Conservation (phyloP, 2,888 invertebrate species). For the Conus canariensis region DNA sequence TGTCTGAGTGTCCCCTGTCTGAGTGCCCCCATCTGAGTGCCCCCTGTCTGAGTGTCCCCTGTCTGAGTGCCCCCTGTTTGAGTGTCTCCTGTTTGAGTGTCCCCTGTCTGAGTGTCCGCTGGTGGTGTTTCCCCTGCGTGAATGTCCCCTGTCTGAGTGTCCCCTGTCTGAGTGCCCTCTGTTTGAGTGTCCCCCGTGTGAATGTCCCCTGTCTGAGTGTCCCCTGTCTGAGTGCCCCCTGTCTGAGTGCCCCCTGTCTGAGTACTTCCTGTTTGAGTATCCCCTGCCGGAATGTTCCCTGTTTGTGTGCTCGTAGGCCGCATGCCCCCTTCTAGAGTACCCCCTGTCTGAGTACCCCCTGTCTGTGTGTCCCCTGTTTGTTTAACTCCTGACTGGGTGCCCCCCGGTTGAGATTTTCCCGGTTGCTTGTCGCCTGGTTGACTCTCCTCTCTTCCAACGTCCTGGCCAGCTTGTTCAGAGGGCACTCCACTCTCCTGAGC, state of each 20-base stretch:
- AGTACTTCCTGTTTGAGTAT: neutral
- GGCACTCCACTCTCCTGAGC: neutral
- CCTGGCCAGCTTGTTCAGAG: neutral
- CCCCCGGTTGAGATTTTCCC: neutral
- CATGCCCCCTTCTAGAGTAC: neutral
- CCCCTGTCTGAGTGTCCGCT: neutral
- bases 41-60: neutral
- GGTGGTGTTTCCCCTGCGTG: neutral
- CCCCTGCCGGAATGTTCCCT: neutral
- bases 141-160: neutral
- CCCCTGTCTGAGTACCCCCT: neutral
- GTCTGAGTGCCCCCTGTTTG: neutral
- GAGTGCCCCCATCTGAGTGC: neutral
- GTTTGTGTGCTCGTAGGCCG: neutral
- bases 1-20: neutral
- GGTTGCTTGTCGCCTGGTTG: neutral
- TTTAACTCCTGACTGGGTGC: neutral
- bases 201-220: neutral
- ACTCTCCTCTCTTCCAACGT: neutral
- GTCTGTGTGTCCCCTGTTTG: neutral
- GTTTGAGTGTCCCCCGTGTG: neutral
- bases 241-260: neutral
- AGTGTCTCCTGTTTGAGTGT: neutral
- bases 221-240: neutral
- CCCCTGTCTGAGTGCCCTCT: neutral